These are phyloP conservation scores for Papilio polytes DNA, from an alignment of 1,140 invertebrate genomes.

Conservation along the genomic window DNA sequence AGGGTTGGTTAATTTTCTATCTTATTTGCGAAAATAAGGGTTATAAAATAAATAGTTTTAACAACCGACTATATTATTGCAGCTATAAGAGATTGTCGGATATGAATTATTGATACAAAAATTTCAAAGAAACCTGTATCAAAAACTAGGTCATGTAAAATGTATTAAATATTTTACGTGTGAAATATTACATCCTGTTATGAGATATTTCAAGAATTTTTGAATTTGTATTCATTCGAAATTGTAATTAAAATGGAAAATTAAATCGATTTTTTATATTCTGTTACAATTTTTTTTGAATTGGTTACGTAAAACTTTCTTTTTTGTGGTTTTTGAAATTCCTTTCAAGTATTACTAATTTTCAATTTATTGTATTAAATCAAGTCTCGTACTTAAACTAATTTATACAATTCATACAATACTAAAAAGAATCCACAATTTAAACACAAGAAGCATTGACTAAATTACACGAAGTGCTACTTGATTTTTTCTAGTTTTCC, in stretches of 20 bases:
- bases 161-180: neutral
- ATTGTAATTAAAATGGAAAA: neutral
- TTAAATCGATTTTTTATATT: neutral
- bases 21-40: neutral
- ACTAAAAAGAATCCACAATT: neutral
- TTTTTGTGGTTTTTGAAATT: neutral
- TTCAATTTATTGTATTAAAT: neutral
- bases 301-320: neutral
- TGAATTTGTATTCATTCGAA: neutral
- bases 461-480: neutral
- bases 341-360: neutral
- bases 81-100: neutral
- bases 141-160: conserved; percentile 14
- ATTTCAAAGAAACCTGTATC: conserved; percentile 1
- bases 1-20: neutral
- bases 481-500: neutral
- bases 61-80: neutral
- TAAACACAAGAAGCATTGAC: neutral
- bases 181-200: neutral
- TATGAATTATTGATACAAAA: conserved; percentile 1
- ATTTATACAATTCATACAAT: too few relatives aligned
- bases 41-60: neutral
- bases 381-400: too few relatives aligned
- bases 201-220: conserved; percentile 13
- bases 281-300: neutral